Percentiles rank a stretch among this genome's conserved stretches.
Evolutionary conservation across 1,140 invertebrate species (phyloP).

Genomic region (Chironomus tepperi): DNA sequence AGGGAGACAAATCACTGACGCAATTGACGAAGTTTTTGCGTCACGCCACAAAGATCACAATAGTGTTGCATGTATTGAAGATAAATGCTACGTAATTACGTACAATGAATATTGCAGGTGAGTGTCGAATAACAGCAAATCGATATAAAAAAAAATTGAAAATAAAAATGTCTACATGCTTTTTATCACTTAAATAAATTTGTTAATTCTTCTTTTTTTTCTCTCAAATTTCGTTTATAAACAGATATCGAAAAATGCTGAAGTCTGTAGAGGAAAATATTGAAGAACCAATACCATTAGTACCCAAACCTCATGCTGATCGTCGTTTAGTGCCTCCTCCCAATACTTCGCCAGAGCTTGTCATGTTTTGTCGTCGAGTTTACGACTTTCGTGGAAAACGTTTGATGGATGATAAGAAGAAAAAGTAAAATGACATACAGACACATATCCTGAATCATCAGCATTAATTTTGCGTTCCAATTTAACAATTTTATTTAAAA

Average conservation of each 20-base stretch:
- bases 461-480: too few species aligned
- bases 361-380: conserved; percentile 88
- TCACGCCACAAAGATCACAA: conserved; percentile 89
- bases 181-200: not conserved
- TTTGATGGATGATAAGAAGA: conserved; percentile 55
- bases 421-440: not conserved
- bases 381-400: conserved; percentile 88
- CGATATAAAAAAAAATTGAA: too few species aligned
- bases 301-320: conserved; percentile 33
- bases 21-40: conserved; percentile 87
- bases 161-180: too few species aligned
- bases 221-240: conserved; percentile 23
- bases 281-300: conserved; percentile 34
- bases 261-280: conserved; percentile 48
- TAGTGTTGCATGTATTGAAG: conserved; percentile 94
- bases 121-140: too few species aligned
- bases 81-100: conserved; percentile 94
- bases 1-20: conserved; percentile 66
- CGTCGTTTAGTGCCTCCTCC: conserved; percentile 58
- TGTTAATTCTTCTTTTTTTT: not conserved
- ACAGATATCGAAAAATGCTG: conserved; percentile 47
- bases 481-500: too few species aligned
- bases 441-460: not conserved
- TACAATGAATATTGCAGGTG: conserved; percentile 96
- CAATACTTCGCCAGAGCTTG: conserved; percentile 67